Evolutionary conservation across 2,797 vertebrate species (phyloP), one percentile per base, ranked within the genome.

Genomic region (Catostomus latipinnis): DNA sequence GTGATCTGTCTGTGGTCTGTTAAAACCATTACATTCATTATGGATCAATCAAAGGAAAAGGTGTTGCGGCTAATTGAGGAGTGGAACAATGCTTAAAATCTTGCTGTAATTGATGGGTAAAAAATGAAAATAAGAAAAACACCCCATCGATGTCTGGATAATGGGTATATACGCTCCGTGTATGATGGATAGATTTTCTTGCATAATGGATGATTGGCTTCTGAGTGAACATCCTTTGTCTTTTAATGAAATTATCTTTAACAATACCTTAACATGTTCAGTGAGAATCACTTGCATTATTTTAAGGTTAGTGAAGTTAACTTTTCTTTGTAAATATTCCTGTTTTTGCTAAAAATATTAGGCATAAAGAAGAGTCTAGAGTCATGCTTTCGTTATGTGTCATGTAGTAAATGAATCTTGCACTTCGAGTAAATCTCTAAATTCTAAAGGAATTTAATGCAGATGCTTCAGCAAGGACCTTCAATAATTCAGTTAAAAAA

Each of bases 1-100:
- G 96, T 97, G 95, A 96, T 95, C 95, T 94, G 94, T 94, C 96
- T 96, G 95, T 94, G 95, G 95, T 94, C 96, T 95, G 95, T 95
- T 97, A 96, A 96, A 96, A 95, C 95, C 95, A 95, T 96, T 97
- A 97, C 96, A 95, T 96, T 97, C 95, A 95, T 97, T 96, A 94
- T 90, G 93, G 91, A 88, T 95, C 95, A 95, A 90, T 95, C 94
- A 95, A 96, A 94, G 88, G 89, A 93, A 79, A 95, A 94, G 93
- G 94, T 96, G 95, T 97, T 96, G 94, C 94, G 94, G 96, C 96
- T 97, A 98, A 95, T 94, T 95, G 95, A 96, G 93, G 95, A 95
- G 95, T 91, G 86, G 92, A 93, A 93, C 91, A 93, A 93, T 94
- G 92, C 92, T 91, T 93, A 89, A 90, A 94, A 93, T 93, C 92